Evolutionary conservation across 2,797 vertebrate genomes (phyloP), one percentile per base, ranked within the genome.

Genomic region (Knipowitschia caucasica): DNA sequence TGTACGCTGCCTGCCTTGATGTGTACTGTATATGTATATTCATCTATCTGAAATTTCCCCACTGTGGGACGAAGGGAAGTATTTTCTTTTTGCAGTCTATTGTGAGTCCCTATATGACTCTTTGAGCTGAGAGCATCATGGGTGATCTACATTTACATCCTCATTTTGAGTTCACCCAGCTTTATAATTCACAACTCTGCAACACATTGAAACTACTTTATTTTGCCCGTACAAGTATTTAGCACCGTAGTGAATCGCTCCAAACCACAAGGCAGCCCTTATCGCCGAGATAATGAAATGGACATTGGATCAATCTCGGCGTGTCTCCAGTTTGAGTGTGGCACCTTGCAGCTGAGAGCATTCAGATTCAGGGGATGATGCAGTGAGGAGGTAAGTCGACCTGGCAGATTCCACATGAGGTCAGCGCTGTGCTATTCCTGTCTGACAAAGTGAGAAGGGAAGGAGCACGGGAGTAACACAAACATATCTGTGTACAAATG

Each of bases 341-440:
- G 52, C 57, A 46, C 25, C 51, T 53, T 21, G 53, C 5, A 34
- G 33, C 18, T 9, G 12, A n/a, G 50, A 24, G 45, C 39, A 23
- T 3, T n/a, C 31, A 24, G 43, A 49, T 47, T 47, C 54, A 56
- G 11, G 20, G 53, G 34, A 63, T 53, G 65, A 76, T 45, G 29
- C 4, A 45, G 50, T 38, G 50, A 30, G 29, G 47, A 33, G 61
- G 53, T 52, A 71, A 75, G 50, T 49, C 25, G 44, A 39, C 51
- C 35, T 56, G 56, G 53, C 63, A 67, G 68, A 64, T 49, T 71
- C 60, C 36, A 56, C 34, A 50, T 53, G 62, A 71, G 29, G 8
- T 5, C 47, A 56, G 44, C 30, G 2, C 26, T 2, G n/a, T 39
- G 64, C 60, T 69, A 74, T 69, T 78, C 69, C 62, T 69, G 66